Evolutionary conservation across 1,140 invertebrate species (phyloP), one percentile per base, ranked within the genome.

Genomic region (Ephestia elutella): DNA sequence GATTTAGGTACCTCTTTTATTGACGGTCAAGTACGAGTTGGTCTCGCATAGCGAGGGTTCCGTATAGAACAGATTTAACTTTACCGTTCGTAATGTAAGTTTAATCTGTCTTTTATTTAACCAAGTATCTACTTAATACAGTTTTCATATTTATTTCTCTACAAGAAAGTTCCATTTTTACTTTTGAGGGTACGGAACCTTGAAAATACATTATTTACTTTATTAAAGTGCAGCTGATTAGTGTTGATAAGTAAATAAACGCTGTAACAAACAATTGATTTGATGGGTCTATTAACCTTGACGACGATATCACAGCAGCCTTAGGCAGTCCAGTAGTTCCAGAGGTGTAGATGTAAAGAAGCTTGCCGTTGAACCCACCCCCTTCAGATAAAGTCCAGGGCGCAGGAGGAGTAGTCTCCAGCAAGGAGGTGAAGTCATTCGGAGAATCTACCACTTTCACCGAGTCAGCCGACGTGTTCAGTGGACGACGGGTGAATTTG

Each of bases 281-380:
- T 3, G 7, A 25, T 3, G 21, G 21, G 21, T 25, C 7, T 25
- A 25, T 44, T 68, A 89, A 94, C 92, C 94, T 91, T 2, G 92
- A 93, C 65, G 95, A 91, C 8, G 93, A 93, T 60, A 97, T 94
- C 58, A 96, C 92, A 19, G 96, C 96, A 49, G 96, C 95, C 86
- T 98, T 98, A 0, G 96, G 96, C 49, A 97, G 76, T 7, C 96
- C 96, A 15, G 96, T 97, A 0, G 96, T 97, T 20, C 96, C 96
- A 54, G 95, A 97, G 0, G 96, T 98, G 76, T 96, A 97, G 71
- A 97, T 96, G 73, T 96, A 97, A 13, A 95, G 70, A 19, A 95
- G 75, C 67, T 92, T 92, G 63, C 94, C 93, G 35, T 90, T 88
- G 61, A 87, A 89, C 0, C 85, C 80, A 48, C 81, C 83, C 1